Conservation (phyloP, 2,888 invertebrate species). For the Nomada fabriciana region DNA sequence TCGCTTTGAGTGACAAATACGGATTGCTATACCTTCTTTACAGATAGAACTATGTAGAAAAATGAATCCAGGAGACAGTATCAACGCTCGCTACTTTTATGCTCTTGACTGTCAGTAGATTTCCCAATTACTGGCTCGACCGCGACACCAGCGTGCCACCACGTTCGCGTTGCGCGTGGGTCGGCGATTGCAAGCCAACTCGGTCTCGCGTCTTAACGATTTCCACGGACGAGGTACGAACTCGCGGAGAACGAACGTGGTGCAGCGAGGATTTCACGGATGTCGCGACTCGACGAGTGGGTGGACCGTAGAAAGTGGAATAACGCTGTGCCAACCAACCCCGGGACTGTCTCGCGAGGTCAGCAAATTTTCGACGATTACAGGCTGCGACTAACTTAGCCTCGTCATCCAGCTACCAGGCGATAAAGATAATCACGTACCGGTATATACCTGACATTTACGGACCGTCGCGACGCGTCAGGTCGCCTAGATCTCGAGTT, state of each 20-base stretch:
- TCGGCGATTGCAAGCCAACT: slow-evolving; percentile 51
- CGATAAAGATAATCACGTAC: slow-evolving; percentile 51
- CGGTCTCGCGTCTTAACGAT: slow-evolving; percentile 64
- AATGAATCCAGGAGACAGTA: neutral
- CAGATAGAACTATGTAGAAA: too few relatives aligned
- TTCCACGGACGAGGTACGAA: slow-evolving; percentile 49
- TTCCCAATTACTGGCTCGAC: neutral
- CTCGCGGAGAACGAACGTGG: slow-evolving; percentile 28
- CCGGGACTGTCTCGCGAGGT: neutral
- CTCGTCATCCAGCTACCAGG: slow-evolving; percentile 14
- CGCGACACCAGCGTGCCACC: slow-evolving; percentile 49
- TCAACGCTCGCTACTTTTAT: neutral
- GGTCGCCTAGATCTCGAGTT: neutral
- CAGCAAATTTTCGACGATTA: slow-evolving; percentile 34
- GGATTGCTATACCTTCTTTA: too few relatives aligned
- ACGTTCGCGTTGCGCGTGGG: slow-evolving; percentile 58
- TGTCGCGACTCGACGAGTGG: slow-evolving; percentile 59
- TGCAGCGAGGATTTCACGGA: slow-evolving; percentile 60
- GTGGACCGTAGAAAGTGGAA: slow-evolving; percentile 63
- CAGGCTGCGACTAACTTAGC: neutral
- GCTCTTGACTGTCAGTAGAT: slow-evolving; percentile 4
- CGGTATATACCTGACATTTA: slow-evolving; percentile 46
- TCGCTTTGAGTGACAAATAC: too few relatives aligned
- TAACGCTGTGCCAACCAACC: slow-evolving; percentile 48
- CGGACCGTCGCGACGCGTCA: neutral